These are phyloP conservation scores for Microcebus ravelobensis DNA, from an alignment of 2,113 vertebrate genomes.

Conservation along the genomic window DNA sequence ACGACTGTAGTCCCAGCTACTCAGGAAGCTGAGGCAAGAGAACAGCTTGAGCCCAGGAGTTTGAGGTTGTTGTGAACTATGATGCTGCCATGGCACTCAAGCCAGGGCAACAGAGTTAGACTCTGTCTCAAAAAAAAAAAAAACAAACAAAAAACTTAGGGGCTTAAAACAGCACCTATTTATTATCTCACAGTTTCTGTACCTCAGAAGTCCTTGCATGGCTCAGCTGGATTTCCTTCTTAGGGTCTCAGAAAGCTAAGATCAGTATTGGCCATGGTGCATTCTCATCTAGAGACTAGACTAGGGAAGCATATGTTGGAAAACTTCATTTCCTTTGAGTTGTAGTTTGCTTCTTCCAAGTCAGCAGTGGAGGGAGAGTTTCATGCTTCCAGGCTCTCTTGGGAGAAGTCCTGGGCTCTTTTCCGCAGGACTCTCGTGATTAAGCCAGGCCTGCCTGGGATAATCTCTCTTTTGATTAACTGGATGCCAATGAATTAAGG, in stretches of 20 bases:
- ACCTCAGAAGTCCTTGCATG: background rate
- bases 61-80: no score
- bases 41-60: no score
- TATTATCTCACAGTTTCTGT: background rate
- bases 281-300: background rate
- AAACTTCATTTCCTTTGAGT: slow-evolving; percentile 11
- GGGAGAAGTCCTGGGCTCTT: background rate
- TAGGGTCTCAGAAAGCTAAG: background rate
- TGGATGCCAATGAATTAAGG: background rate
- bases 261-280: background rate
- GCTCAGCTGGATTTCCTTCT: background rate
- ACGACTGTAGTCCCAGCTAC: no score
- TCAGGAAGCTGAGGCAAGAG: no score
- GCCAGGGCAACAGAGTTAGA: no score
- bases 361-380: background rate
- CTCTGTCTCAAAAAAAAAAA: no score
- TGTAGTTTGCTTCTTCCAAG: background rate
- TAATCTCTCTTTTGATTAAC: background rate
- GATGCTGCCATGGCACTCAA: no score
- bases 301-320: background rate
- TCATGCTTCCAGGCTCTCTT: background rate
- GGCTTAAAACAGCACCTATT: background rate
- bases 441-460: background rate
- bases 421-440: background rate
- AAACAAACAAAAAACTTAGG: background rate